These are phyloP conservation scores for Phrynosoma blainvillii DNA, from an alignment of 2,113 vertebrate species.

Conservation along the genomic window DNA sequence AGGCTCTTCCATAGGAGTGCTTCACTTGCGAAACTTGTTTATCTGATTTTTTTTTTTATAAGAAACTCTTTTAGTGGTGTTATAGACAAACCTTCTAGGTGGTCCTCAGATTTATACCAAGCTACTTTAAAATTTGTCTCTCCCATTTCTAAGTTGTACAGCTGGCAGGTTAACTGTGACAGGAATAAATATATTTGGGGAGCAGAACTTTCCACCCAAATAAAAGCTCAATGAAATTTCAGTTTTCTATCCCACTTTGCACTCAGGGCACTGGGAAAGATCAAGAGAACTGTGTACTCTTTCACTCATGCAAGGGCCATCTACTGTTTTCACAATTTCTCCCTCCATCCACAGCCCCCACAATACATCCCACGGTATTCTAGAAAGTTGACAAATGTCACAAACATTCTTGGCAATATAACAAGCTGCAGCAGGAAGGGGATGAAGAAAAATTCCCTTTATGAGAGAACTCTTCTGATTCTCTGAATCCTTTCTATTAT, in stretches of 20 bases:
- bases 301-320: neutral
- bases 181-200: neutral
- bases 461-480: neutral
- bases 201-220: neutral
- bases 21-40: neutral
- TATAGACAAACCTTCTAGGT: neutral
- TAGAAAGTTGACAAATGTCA: neutral
- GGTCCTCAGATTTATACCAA: neutral
- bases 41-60: neutral
- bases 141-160: neutral
- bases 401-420: neutral
- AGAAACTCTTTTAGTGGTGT: neutral
- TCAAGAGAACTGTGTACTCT: neutral
- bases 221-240: neutral
- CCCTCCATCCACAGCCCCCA: neutral
- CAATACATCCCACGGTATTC: neutral
- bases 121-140: neutral
- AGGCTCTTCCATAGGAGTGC: neutral
- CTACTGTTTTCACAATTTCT: neutral
- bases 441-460: neutral
- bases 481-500: neutral
- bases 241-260: neutral
- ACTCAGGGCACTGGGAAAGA: neutral
- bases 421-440: neutral
- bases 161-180: neutral